Conservation (phyloP, 2,113 vertebrate genomes). For the Melospiza georgiana region DNA sequence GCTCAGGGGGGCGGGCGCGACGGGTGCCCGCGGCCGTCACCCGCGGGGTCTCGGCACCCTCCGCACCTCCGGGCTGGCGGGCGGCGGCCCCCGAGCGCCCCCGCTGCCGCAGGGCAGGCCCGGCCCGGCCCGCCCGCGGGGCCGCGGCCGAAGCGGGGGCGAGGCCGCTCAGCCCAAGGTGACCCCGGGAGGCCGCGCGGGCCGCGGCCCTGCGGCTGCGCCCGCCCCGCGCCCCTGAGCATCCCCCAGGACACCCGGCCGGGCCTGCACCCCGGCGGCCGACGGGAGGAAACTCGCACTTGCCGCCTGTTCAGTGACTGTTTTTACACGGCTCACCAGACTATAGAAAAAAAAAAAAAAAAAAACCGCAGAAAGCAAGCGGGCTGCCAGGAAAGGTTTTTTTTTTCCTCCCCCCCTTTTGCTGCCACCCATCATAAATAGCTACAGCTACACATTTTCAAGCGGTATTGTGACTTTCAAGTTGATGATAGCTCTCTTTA, state of each 20-base stretch:
- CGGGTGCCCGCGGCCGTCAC: too few species aligned
- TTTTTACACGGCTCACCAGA: not conserved
- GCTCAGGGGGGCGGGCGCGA: too few species aligned
- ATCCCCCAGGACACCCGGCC: not conserved
- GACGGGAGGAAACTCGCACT: not conserved
- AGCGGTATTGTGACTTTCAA: conserved; percentile 42
- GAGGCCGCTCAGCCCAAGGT: not conserved
- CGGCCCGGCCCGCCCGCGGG: conserved; percentile 67
- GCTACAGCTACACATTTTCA: conserved; percentile 28
- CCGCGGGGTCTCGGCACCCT: too few species aligned
- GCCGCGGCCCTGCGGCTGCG: not conserved
- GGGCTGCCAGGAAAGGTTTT: not conserved
- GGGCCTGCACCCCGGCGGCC: not conserved
- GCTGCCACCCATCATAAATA: conserved; percentile 57
- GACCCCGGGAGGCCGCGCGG: not conserved
- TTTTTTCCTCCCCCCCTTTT: not conserved
- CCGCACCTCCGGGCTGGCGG: too few species aligned
- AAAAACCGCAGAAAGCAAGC: not conserved
- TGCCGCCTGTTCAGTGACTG: not conserved
- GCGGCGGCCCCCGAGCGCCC: too few species aligned
- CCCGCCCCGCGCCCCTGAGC: not conserved
- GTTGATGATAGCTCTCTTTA: conserved; percentile 19
- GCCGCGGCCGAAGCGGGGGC: not conserved
- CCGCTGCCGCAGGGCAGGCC: too few species aligned
- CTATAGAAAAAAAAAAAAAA: not conserved